A percentile compares a stretch with the other conserved stretches of the same genome.
Conservation (phyloP, 2,797 vertebrate species). For the Sparus aurata region DNA sequence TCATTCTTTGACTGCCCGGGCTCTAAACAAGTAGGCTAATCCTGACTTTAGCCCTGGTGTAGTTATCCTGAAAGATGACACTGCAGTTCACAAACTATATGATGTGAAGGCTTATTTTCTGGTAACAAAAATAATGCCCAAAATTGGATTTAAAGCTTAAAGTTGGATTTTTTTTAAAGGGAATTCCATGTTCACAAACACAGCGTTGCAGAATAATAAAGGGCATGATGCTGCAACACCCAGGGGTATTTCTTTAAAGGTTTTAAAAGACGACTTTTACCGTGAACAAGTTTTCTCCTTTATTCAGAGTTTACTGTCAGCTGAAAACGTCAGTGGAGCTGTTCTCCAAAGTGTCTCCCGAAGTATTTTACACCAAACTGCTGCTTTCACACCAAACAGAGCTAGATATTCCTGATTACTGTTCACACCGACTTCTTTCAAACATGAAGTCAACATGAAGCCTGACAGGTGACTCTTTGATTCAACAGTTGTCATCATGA, state of each 20-base stretch:
- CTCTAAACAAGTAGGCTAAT: slow-evolving; percentile 27
- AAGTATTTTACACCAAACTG: too few species aligned
- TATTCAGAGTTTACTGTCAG: neutral
- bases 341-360: neutral
- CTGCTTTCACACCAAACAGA: too few species aligned
- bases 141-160: neutral
- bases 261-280: neutral
- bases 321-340: neutral
- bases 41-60: slow-evolving; percentile 20
- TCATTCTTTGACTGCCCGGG: slow-evolving; percentile 33
- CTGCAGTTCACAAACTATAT: neutral
- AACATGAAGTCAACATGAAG: too few species aligned
- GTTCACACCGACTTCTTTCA: too few species aligned
- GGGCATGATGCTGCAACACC: neutral
- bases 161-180: neutral
- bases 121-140: too few species aligned
- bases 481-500: too few species aligned
- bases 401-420: too few species aligned
- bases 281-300: too few species aligned
- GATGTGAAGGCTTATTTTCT: neutral
- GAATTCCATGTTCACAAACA: neutral
- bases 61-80: slow-evolving; percentile 21
- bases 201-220: neutral
- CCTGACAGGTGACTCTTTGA: too few species aligned
- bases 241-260: neutral